phyloP scores from a whole-genome alignment of 2,113 vertebrate genomes.

The Colossoma macropomum region DNA sequence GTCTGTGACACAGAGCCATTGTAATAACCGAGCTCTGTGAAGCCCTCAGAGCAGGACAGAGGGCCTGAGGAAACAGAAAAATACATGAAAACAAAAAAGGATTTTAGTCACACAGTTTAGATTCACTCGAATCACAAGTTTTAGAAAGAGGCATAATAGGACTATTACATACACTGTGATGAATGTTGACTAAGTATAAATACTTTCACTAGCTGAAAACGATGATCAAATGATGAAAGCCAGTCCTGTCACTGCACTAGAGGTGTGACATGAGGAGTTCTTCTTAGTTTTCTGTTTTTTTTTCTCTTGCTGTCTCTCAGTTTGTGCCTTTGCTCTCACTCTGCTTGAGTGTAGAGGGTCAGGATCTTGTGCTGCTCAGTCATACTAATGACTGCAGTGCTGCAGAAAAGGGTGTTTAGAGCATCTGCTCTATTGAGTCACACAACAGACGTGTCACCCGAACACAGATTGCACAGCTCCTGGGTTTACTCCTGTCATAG shows the following conservation, averaged over 20 bases:
- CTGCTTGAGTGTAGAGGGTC: background rate
- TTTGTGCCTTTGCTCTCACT: conserved; percentile 19
- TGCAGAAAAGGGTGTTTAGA: background rate
- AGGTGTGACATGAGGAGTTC: background rate
- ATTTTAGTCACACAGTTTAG: background rate
- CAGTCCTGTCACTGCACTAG: background rate
- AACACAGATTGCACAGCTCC: background rate
- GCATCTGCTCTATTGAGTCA: conserved; percentile 36
- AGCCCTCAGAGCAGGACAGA: conserved; percentile 69
- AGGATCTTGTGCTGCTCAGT: conserved; percentile 12
- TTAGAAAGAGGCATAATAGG: background rate
- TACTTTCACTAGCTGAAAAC: background rate
- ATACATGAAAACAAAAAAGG: background rate
- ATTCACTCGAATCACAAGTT: background rate
- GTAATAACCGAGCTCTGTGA: conserved; percentile 77
- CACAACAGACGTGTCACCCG: background rate
- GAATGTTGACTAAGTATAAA: conserved; percentile 7
- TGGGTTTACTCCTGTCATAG: background rate
- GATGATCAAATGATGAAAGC: background rate
- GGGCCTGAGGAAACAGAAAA: conserved; percentile 62
- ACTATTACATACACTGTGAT: background rate
- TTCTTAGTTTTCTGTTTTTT: conserved; percentile 16
- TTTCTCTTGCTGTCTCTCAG: background rate
- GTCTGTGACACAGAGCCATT: conserved; percentile 80
- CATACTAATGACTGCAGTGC: conserved; percentile 46